phyloP scores from a whole-genome alignment of 1,140 invertebrate genomes.

The Nasonia longicornis region DNA sequence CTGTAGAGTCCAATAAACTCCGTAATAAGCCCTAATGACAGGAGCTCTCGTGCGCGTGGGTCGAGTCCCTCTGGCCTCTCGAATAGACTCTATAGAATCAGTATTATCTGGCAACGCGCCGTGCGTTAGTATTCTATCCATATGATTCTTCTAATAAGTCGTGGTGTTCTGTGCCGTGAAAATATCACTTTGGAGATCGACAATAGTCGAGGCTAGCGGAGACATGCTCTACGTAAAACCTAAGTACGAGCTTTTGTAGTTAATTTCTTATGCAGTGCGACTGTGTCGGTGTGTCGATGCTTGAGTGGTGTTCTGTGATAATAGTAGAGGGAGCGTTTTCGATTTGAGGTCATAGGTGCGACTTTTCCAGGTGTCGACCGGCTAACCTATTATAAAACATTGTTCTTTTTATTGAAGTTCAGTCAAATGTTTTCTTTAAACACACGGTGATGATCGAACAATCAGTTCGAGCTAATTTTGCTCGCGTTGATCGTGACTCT shows the following conservation, averaged over 20 bases:
- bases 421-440: too few relatives aligned
- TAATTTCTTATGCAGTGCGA: too few relatives aligned
- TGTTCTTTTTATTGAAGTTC: too few relatives aligned
- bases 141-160: background rate
- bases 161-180: too few relatives aligned
- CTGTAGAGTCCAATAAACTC: slow-evolving; percentile 30
- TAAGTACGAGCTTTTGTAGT: slow-evolving; percentile 1
- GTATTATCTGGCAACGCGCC: slow-evolving; percentile 1
- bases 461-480: background rate
- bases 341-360: too few relatives aligned
- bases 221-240: slow-evolving; percentile 37
- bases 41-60: slow-evolving; percentile 15
- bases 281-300: too few relatives aligned
- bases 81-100: slow-evolving; percentile 25
- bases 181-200: background rate
- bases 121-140: background rate
- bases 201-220: background rate
- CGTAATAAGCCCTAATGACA: slow-evolving; percentile 41
- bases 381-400: too few relatives aligned
- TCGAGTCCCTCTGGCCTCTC: slow-evolving; percentile 12
- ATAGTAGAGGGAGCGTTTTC: too few relatives aligned
- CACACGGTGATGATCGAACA: background rate
- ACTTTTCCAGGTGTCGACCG: too few relatives aligned
- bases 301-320: too few relatives aligned
- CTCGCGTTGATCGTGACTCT: too few relatives aligned